Base-by-base conservation (phyloP, 92 coral and sea anemone species). In the Porites rus region DNA sequence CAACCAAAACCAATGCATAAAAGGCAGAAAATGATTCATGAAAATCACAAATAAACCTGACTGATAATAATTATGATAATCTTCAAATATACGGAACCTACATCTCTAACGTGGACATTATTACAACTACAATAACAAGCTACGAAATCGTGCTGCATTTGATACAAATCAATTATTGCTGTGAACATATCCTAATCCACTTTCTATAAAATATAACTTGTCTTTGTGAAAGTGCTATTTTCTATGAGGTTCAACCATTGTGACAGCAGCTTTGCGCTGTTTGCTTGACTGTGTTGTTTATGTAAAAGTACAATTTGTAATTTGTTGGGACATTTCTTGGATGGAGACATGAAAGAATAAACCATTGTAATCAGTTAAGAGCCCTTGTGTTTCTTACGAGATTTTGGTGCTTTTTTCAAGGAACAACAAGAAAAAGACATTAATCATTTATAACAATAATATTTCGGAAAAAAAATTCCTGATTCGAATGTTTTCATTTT, bases 201-300 rank as follows among this genome's bases (percentile, higher is more conserved):
- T 70, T 69, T 81, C 43, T 59, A 58, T 20, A 81, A 69, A 71
- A 81, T 69, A 81, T 81, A 81, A 81, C 65, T 70, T 72, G 75
- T 9, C 31, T 70, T 74, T 51, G 43, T 71, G 86, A 25, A 78
- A 78, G 56, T 7, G 28, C 60, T 14, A 21, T 6, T 56, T 21
- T 69, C 67, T 53, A 9, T 28, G 59, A 71, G 51, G 70, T 71
- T 69, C 12, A 56, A 56, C 61, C 16, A 51, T 51, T 51, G 22
- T 79, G 51, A 66, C 25, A 16, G 62, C 85, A 51, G 79, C 54
- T 21, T n/a, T 25, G 18, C 20, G 78, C 70, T 71, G 86, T 53
- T 46, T 21, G 66, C 31, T 31, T 38, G 5, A 38, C 46, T 38
- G 46, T 38, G 46, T 38, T 38, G 46, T 38, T 38, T 62, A 6